phyloP scores from a whole-genome alignment of 2,113 vertebrate species.

The Chiloscyllium plagiosum region DNA sequence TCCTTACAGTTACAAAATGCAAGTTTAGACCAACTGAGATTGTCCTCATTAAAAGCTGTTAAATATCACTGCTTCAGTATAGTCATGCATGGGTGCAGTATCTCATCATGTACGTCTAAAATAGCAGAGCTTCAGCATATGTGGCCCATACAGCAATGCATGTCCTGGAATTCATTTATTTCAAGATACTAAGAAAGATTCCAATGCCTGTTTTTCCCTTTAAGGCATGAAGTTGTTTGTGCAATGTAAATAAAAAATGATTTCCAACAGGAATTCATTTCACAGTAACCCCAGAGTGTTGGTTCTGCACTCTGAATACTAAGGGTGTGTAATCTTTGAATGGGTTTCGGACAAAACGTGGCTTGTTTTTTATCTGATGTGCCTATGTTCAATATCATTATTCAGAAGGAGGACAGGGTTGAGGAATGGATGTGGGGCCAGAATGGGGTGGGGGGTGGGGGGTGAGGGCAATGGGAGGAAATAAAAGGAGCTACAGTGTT shows the following conservation, averaged over 20 bases:
- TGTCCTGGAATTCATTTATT: neutral
- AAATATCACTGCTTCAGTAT: neutral
- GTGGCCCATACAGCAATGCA: neutral
- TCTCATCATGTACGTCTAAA: neutral
- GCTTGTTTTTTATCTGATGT: slow-evolving; percentile 11
- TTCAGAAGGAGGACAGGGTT: neutral
- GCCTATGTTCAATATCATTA: neutral
- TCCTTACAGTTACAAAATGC: neutral
- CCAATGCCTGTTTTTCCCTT: neutral
- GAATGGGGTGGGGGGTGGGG: neutral
- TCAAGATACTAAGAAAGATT: neutral
- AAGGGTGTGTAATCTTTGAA: neutral
- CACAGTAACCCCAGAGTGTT: slow-evolving; percentile 13
- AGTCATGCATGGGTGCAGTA: neutral
- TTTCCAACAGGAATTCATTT: slow-evolving; percentile 32
- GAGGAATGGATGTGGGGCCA: neutral
- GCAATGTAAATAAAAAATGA: slow-evolving; percentile 11
- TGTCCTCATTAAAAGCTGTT: neutral
- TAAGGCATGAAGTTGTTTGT: neutral
- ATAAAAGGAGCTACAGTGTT: slow-evolving; percentile 19
- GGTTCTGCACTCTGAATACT: neutral
- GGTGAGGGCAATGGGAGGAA: neutral
- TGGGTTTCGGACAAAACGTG: slow-evolving; percentile 24
- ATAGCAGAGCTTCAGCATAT: neutral
- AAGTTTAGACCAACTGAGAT: neutral